These are phyloP conservation scores for Myiagra hebetior DNA, from an alignment of 2,113 vertebrate genomes.

Conservation along the genomic window DNA sequence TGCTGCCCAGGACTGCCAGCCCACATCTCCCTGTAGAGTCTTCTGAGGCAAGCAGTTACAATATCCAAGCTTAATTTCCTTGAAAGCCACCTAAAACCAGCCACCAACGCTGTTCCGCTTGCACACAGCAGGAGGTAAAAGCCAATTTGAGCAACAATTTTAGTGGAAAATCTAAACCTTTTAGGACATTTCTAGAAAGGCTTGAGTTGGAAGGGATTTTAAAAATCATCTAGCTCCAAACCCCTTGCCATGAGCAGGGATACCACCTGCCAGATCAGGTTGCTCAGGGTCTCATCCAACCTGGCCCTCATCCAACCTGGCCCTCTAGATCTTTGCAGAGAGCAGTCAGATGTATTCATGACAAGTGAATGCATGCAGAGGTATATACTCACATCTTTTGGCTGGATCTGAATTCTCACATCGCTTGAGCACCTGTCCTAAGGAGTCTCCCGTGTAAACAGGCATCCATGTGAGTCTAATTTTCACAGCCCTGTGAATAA, in stretches of 20 bases:
- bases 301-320: background rate
- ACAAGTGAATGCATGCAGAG: background rate
- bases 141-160: background rate
- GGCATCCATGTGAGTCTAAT: background rate
- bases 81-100: background rate
- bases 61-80: background rate
- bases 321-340: background rate
- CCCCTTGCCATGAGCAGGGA: background rate
- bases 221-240: background rate
- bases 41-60: background rate
- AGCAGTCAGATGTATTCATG: background rate
- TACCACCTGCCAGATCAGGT: background rate
- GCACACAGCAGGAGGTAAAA: background rate
- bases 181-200: background rate
- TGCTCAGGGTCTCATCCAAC: background rate
- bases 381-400: background rate
- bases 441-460: background rate
- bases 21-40: background rate
- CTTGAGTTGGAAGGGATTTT: background rate
- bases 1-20: constrained; percentile 12
- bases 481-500: background rate
- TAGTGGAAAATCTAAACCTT: background rate
- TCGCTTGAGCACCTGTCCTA: background rate
- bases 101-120: background rate
- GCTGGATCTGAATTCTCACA: background rate